Evolutionary conservation across 2,113 vertebrate species (phyloP), one percentile per base, ranked within the genome.

Genomic region (Pterocles orientalis): DNA sequence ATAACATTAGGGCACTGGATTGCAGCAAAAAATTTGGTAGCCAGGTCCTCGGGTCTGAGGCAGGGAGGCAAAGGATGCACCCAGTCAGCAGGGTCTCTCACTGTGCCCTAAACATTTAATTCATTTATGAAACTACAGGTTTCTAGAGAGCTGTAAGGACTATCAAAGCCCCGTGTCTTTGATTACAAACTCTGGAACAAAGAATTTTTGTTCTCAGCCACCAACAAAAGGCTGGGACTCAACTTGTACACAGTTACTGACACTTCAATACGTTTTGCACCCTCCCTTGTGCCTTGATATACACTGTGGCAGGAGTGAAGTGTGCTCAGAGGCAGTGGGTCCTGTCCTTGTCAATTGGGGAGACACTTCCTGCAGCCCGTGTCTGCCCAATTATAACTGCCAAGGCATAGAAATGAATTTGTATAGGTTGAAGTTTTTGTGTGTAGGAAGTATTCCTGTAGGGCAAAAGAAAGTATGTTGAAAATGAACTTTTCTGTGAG

Each of bases 41-140:
- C 58, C 21, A 34, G 5, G 15, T 72, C 14, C n/a, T 69, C 9
- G 29, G 21, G 17, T 1, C 28, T 60, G 53, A 82, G 45, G 57
- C 16, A 53, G 18, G 19, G 7, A 65, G 47, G 25, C 36, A 19
- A 48, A 79, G 18, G 24, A 48, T 41, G 20, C 29, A 7, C 18
- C 43, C 17, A 34, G 14, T 39, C 48, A 48, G 43, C 12, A 64
- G 11, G 2, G 6, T 68, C n/a, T 69, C 39, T 82, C 48, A 8
- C 26, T 58, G 29, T 62, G 50, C 43, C 8, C 17, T 36, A 41
- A 62, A 14, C n/a, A 47, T 87, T 71, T 76, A 21, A 82, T 95
- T 97, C 97, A 94, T 97, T 97, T 96, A 58, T 70, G 50, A 71
- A 88, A 91, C 31, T 43, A 60, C 12, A 60, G 33, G 85, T 97